phyloP scores from a whole-genome alignment of 2,888 invertebrate genomes.

The Sylvicola cinctus region DNA sequence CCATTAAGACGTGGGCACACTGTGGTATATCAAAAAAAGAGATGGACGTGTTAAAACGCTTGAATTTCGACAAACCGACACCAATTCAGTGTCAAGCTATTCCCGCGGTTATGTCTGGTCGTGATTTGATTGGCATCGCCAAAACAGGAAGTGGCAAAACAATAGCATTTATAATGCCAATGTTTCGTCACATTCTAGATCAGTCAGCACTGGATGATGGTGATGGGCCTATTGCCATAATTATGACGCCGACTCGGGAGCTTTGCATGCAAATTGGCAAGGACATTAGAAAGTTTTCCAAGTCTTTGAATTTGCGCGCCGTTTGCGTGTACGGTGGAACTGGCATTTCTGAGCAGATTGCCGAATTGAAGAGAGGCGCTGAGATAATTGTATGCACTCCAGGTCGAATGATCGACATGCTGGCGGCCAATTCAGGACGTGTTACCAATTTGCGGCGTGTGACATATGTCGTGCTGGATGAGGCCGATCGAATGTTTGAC shows the following conservation, averaged over 20 bases:
- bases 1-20: conserved; percentile 81
- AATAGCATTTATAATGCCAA: conserved; percentile 88
- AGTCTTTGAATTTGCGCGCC: conserved; percentile 61
- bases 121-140: conserved; percentile 96
- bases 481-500: conserved; percentile 99
- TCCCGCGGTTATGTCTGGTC: conserved; percentile 88
- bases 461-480: conserved; percentile 94
- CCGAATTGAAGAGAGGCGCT: conserved; percentile 87
- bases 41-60: conserved; percentile 74
- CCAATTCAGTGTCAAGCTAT: conserved; percentile 98
- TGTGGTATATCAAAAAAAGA: conserved; percentile 94
- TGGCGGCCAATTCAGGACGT: conserved; percentile 93
- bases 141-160: conserved; percentile 99
- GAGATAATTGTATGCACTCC: conserved; percentile 99
- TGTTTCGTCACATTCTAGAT: conserved; percentile 89
- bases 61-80: conserved; percentile 89
- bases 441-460: conserved; percentile 94
- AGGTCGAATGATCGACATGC: conserved; percentile 98
- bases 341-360: conserved; percentile 79
- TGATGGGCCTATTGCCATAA: conserved; percentile 90
- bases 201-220: conserved; percentile 86
- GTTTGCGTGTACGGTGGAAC: conserved; percentile 99
- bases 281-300: conserved; percentile 90
- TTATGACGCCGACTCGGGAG: conserved; percentile 96
- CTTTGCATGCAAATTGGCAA: conserved; percentile 96